phyloP scores from a whole-genome alignment of 1,140 invertebrate species.

The Ruditapes philippinarum region DNA sequence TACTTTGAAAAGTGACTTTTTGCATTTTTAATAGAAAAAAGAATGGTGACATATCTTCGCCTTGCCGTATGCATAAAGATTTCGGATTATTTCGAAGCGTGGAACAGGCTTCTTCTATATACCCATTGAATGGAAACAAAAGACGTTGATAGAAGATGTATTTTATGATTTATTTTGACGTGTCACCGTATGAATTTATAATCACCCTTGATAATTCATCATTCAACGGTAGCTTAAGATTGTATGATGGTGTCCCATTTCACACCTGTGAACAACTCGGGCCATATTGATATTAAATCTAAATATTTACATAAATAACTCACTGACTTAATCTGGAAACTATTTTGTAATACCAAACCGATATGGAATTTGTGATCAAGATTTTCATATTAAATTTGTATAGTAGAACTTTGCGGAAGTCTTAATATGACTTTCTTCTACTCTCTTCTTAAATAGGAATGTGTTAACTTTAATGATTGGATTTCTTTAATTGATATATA shows the following conservation, averaged over 20 bases:
- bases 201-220: conserved; percentile 48
- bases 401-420: too few species aligned
- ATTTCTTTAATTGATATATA: too few species aligned
- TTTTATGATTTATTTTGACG: conserved; percentile 55
- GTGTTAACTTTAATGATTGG: too few species aligned
- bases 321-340: background rate
- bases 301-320: conserved; percentile 58
- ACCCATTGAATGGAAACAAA: conserved; percentile 49
- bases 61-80: conserved; percentile 54
- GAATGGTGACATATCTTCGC: background rate
- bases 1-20: conserved; percentile 9
- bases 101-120: background rate
- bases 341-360: background rate
- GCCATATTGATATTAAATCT: conserved; percentile 15
- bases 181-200: conserved; percentile 55
- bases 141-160: conserved; percentile 26
- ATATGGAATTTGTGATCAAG: too few species aligned
- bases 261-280: conserved; percentile 36
- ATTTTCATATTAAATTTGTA: too few species aligned
- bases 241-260: background rate
- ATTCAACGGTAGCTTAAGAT: conserved; percentile 6
- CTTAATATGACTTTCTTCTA: too few species aligned
- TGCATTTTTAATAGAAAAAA: conserved; percentile 50
- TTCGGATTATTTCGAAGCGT: conserved; percentile 43
- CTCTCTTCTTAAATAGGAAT: too few species aligned